Percentiles rank a stretch among this genome's conserved stretches.
Conservation (phyloP, 2,888 invertebrate species). For the Taphrorychus bicolor region DNA sequence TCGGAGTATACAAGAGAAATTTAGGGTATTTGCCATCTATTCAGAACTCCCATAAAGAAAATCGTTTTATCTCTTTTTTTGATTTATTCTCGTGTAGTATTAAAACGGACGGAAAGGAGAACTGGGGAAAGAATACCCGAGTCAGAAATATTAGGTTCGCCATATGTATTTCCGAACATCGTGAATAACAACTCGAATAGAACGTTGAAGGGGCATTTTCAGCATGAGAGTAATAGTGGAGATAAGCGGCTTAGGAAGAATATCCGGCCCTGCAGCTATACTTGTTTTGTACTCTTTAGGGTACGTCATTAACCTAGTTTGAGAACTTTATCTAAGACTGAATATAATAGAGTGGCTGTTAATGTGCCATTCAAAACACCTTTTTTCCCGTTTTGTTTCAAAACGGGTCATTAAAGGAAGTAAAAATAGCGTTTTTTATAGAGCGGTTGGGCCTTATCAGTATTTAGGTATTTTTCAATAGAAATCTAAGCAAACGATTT, state of each 20-base stretch:
- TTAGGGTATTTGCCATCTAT: background rate
- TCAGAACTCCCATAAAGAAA: background rate
- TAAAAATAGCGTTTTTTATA: too few relatives aligned
- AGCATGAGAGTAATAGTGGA: background rate
- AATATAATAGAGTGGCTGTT: too few relatives aligned
- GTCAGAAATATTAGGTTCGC: background rate
- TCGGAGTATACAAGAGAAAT: background rate
- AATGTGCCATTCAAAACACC: too few relatives aligned
- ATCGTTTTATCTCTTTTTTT: background rate
- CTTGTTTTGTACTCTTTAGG: background rate
- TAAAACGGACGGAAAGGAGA: background rate
- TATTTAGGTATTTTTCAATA: too few relatives aligned
- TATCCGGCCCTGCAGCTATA: background rate
- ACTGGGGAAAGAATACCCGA: background rate
- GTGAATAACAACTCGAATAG: background rate
- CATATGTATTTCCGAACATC: background rate
- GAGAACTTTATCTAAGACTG: too few relatives aligned
- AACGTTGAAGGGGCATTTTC: background rate
- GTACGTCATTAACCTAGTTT: too few relatives aligned
- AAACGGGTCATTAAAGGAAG: too few relatives aligned
- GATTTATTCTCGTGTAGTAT: background rate
- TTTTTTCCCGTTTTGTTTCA: too few relatives aligned
- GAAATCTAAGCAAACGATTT: too few relatives aligned
- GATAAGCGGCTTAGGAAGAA: background rate
- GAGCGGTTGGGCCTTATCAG: too few relatives aligned